Conservation (phyloP, 2,113 vertebrate genomes). For the Oncorhynchus kisutch region DNA sequence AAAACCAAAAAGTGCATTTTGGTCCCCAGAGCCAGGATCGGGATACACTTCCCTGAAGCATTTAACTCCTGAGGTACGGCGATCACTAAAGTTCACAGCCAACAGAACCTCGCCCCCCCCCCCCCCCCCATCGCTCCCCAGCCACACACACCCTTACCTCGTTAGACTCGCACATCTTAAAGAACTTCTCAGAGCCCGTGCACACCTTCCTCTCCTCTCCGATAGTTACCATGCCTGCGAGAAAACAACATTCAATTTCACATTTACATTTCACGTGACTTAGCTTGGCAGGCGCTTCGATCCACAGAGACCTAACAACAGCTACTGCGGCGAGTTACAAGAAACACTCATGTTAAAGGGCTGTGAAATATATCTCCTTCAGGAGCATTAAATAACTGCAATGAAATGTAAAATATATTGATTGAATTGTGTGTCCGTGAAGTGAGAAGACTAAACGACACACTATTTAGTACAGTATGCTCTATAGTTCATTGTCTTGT, state of each 20-base stretch:
- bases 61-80: not conserved
- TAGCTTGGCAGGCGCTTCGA: too few relatives aligned
- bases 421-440: too few relatives aligned
- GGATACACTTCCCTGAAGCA: not conserved
- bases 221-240: constrained; percentile 86
- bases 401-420: too few relatives aligned
- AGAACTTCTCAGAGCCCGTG: constrained; percentile 86
- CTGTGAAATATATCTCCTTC: not conserved
- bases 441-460: too few relatives aligned
- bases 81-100: not conserved
- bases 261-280: not conserved
- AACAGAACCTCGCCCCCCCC: not conserved
- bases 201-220: constrained; percentile 92
- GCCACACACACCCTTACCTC: constrained; percentile 75
- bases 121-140: not conserved
- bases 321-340: not conserved
- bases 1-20: too few relatives aligned
- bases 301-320: too few relatives aligned
- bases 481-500: not conserved
- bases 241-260: constrained; percentile 15
- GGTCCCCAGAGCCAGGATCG: too few relatives aligned
- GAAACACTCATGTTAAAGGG: not conserved
- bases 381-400: too few relatives aligned
- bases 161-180: constrained; percentile 93
- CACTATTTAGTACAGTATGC: not conserved